Conservation (phyloP, 64 coral and sea anemone genomes). For the Acropora yongei region DNA sequence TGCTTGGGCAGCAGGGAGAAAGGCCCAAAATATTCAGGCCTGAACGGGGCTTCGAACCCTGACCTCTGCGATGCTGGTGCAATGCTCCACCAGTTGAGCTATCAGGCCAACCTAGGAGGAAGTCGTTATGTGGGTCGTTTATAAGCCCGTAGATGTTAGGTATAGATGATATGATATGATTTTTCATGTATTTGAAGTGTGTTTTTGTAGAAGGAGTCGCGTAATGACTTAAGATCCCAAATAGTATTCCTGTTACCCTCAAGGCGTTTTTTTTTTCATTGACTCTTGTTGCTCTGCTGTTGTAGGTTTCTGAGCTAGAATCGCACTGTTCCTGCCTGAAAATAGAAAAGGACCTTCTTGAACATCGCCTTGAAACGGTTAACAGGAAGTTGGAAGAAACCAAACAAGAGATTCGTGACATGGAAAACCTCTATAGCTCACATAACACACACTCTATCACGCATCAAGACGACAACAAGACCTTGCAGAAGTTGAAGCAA, state of each 20-base stretch:
- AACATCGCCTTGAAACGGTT: constrained; percentile 29
- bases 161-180: too few relatives aligned
- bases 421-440: constrained; percentile 44
- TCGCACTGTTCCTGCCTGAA: constrained; percentile 30
- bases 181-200: too few relatives aligned
- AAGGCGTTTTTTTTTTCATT: neutral
- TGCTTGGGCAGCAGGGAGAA: too few relatives aligned
- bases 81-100: too few relatives aligned
- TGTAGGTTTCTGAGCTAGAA: constrained; percentile 44
- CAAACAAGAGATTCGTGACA: constrained; percentile 48
- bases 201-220: too few relatives aligned
- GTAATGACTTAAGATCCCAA: neutral
- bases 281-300: neutral
- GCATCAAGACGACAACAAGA: constrained; percentile 14
- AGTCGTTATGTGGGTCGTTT: too few relatives aligned
- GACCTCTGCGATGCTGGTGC: too few relatives aligned
- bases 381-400: constrained; percentile 46
- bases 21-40: too few relatives aligned
- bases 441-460: constrained; percentile 26
- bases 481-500: constrained; percentile 45
- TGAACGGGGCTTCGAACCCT: too few relatives aligned
- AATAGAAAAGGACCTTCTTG: constrained; percentile 43
- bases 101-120: too few relatives aligned
- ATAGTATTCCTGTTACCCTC: neutral
- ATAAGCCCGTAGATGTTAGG: too few relatives aligned